Base-by-base conservation (phyloP, 2,113 vertebrate genomes). In the Paralichthys olivaceus region DNA sequence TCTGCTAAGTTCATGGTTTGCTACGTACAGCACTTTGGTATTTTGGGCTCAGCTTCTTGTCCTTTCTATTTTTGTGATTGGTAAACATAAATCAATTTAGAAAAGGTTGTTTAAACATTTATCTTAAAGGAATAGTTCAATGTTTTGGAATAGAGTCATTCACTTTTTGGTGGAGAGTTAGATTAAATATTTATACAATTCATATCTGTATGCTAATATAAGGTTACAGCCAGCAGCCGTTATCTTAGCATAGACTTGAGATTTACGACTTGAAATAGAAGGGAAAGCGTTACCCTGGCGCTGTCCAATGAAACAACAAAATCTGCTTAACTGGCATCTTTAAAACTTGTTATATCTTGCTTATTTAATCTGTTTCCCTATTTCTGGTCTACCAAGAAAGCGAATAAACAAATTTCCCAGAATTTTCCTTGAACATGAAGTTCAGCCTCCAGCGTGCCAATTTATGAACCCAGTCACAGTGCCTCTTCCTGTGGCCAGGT, bases 31-130 rank as follows among this genome's bases (percentile, higher is more conserved):
- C 51, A 32, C 53, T 15, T 28, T 29, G 19, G 69, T 67, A 65
- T 79, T 49, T 58, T 7, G 71, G 53, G 72, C 63, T 80, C 7
- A 40, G 65, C 62, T 65, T 64, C 26, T 69, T 13, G 9, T 25
- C 2, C 7, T 64, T 23, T 13, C 32, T 40, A 22, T 61, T 61
- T 22, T 26, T 57, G 26, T 57, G 25, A 20, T 32, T 19, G 25
- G 14, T 34, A 29, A 20, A 32, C 20, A n/a, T 22, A 7, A 53
- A 53, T 53, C 19, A n/a, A 1, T 15, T 28, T 26, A 8, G 53
- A 55, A 11, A 25, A 55, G 53, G 37, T 23, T 23, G 23, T 54
- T 23, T 12, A 54, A 20, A 55, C 19, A 12, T 25, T 45, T 17
- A 45, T 45, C 5, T 19, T 23, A 4, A 8, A 67, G 47, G 28